Conservation (phyloP, 2,888 invertebrate species). For the Esperia sulphurella region DNA sequence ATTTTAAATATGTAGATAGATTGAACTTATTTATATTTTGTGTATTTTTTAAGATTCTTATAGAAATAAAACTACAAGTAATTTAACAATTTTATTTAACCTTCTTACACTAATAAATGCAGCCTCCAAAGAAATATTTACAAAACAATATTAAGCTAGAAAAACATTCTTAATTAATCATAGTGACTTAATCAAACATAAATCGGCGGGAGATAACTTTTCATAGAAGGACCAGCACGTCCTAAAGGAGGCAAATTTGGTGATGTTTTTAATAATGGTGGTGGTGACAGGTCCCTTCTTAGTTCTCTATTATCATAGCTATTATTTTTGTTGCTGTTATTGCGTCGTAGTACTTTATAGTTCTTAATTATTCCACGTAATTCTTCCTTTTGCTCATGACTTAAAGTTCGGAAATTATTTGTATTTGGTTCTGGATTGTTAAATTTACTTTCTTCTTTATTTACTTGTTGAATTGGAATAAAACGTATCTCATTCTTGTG, state of each 20-base stretch:
- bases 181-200: conserved; percentile 46
- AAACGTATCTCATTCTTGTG: conserved; percentile 36
- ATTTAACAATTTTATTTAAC: conserved; percentile 15
- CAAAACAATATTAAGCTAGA: conserved; percentile 23
- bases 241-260: conserved; percentile 61
- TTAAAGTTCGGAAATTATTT: conserved; percentile 31
- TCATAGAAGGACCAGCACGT: conserved; percentile 66
- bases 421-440: conserved; percentile 24
- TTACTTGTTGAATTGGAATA: conserved; percentile 31
- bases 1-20: too few relatives aligned
- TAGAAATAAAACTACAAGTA: conserved; percentile 1
- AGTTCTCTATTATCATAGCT: conserved; percentile 34
- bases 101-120: conserved; percentile 61
- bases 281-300: conserved; percentile 41
- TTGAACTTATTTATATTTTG: too few relatives aligned
- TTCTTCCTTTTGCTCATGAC: conserved; percentile 48
- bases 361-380: conserved; percentile 62
- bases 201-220: conserved; percentile 62
- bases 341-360: conserved; percentile 66
- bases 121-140: conserved; percentile 45
- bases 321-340: conserved; percentile 39
- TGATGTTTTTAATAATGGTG: conserved; percentile 42
- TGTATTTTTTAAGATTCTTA: background rate
- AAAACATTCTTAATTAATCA: conserved; percentile 33
- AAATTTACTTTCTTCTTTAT: conserved; percentile 19